Conservation (phyloP, 1,140 invertebrate genomes). For the Euwallacea similis region DNA sequence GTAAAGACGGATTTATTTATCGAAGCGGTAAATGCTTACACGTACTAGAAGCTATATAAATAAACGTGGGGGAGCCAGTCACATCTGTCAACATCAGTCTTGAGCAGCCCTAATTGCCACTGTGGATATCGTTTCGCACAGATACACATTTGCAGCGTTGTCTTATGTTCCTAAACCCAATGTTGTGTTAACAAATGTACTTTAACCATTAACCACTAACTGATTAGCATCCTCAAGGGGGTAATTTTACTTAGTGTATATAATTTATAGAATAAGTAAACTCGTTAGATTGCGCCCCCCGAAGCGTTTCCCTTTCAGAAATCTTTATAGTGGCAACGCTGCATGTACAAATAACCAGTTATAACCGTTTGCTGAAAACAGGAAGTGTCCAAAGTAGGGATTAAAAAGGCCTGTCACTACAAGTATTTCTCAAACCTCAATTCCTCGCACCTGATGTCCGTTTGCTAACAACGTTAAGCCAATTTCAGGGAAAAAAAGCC, state of each 20-base stretch:
- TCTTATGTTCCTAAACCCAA: conserved; percentile 1
- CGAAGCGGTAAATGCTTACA: conserved; percentile 17
- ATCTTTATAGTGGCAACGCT: not conserved
- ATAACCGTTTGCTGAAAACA: conserved; percentile 14
- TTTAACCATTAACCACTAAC: not conserved
- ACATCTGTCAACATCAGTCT: conserved; percentile 31
- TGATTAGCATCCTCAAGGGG: not conserved
- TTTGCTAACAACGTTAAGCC: conserved; percentile 24
- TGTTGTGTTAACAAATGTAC: not conserved
- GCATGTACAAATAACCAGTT: not conserved
- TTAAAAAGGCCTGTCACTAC: conserved; percentile 28
- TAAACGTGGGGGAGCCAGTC: conserved; percentile 21
- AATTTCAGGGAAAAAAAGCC: conserved; percentile 15
- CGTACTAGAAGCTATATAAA: conserved; percentile 8
- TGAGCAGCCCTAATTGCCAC: conserved; percentile 19
- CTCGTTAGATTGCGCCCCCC: not conserved
- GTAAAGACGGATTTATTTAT: conserved; percentile 22
- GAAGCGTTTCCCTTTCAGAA: not conserved
- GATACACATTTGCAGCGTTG: conserved; percentile 15
- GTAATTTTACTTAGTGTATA: not conserved
- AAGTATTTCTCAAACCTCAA: conserved; percentile 31
- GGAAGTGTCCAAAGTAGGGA: conserved; percentile 17
- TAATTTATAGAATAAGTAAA: not conserved
- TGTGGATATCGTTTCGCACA: conserved; percentile 18
- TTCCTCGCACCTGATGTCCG: conserved; percentile 26